A percentile compares a stretch with the other conserved stretches of the same genome.
Conservation (phyloP, 2,888 invertebrate species). For the Meganola albula region DNA sequence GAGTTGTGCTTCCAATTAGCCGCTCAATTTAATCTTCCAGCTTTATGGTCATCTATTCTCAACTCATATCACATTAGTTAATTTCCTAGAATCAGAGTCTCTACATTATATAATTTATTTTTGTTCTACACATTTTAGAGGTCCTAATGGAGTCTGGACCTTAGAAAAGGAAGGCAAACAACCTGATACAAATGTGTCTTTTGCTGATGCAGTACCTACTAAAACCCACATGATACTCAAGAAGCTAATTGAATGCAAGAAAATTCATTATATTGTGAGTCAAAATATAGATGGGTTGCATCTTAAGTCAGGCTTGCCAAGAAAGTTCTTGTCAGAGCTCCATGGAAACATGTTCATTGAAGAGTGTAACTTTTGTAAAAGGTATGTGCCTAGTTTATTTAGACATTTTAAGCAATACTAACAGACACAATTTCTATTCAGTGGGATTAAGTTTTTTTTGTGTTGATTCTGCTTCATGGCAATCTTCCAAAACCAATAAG, state of each 20-base stretch:
- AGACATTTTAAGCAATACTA: too few relatives aligned
- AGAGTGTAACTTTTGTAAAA: slow-evolving; percentile 93
- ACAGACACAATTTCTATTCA: too few relatives aligned
- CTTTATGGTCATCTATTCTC: too few relatives aligned
- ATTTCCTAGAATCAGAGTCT: too few relatives aligned
- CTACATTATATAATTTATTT: not conserved
- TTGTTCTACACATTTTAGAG: slow-evolving; percentile 69
- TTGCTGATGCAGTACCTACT: slow-evolving; percentile 94
- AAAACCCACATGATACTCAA: slow-evolving; percentile 95
- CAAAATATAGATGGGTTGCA: slow-evolving; percentile 99
- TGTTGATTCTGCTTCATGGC: too few relatives aligned
- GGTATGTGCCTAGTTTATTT: too few relatives aligned
- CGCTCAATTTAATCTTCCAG: too few relatives aligned
- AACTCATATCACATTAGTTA: not conserved
- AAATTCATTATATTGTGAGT: slow-evolving; percentile 91
- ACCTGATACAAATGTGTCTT: slow-evolving; percentile 90
- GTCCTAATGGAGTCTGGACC: slow-evolving; percentile 98
- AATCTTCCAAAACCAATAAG: too few relatives aligned
- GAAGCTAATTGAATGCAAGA: slow-evolving; percentile 82
- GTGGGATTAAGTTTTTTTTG: too few relatives aligned
- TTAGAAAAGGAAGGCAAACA: slow-evolving; percentile 92
- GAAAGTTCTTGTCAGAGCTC: slow-evolving; percentile 91
- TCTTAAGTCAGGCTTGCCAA: slow-evolving; percentile 89
- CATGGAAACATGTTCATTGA: slow-evolving; percentile 99
- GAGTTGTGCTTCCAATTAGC: too few relatives aligned